phyloP scores from a whole-genome alignment of 2,113 vertebrate species.

The Hiodon alosoides region DNA sequence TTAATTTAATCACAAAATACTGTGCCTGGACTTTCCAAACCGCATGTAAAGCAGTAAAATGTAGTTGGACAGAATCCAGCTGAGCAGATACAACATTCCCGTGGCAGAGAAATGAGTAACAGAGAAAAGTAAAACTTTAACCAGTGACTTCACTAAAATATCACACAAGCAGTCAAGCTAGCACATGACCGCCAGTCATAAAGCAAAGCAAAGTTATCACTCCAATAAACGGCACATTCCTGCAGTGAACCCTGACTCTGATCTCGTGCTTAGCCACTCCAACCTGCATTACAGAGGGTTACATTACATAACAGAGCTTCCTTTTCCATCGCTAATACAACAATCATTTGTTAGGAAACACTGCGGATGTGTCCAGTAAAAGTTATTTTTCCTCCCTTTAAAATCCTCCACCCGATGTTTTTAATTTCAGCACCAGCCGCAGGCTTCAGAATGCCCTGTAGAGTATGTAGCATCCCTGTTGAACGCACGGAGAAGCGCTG shows the following conservation, averaged over 20 bases:
- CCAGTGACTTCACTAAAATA: slow-evolving; percentile 52
- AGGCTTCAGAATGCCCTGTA: too few relatives aligned
- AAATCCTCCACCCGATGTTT: too few relatives aligned
- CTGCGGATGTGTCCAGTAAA: too few relatives aligned
- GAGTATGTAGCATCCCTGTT: too few relatives aligned
- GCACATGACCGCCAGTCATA: slow-evolving; percentile 64
- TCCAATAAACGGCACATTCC: slow-evolving; percentile 57
- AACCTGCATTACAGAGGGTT: background rate
- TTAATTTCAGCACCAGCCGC: too few relatives aligned
- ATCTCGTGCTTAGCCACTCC: background rate
- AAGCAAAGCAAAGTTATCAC: slow-evolving; percentile 61
- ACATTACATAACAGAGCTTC: slow-evolving; percentile 5
- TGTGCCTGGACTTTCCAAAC: background rate
- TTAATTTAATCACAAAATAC: background rate
- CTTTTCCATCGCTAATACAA: background rate
- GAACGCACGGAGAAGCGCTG: too few relatives aligned
- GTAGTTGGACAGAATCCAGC: slow-evolving; percentile 2
- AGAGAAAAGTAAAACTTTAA: slow-evolving; percentile 64
- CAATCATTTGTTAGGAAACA: background rate
- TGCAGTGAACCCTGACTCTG: slow-evolving; percentile 32
- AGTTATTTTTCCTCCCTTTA: too few relatives aligned
- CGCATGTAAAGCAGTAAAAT: slow-evolving; percentile 4
- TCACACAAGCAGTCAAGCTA: slow-evolving; percentile 49
- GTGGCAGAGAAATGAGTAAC: slow-evolving; percentile 1
- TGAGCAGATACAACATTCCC: background rate